Evolutionary conservation across 2,797 vertebrate species (phyloP), one percentile per base, ranked within the genome.

Genomic region (Cercopithecus diana): DNA sequence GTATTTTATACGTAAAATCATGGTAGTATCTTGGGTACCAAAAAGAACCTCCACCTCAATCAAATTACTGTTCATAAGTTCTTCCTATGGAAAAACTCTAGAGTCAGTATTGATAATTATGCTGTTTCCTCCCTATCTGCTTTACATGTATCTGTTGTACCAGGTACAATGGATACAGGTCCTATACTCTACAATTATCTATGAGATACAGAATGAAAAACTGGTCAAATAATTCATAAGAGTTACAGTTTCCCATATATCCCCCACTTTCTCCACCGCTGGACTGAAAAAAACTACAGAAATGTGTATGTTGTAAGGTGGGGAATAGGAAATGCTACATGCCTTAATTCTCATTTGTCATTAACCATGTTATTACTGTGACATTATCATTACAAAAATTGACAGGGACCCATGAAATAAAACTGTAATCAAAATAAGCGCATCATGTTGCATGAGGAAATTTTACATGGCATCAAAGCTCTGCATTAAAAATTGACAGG

Each of bases 1-100:
- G 5, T 67, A 85, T 86, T 95, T 95, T 58, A 79, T 45, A 84
- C 24, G 11, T 12, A 97, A 92, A 79, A 81, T 55, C 48, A 84
- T 72, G 36, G 41, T 33, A 90, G 41, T 75, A 41, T 14, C 26
- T 87, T 57, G 7, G n/a, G 20, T 45, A 73, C 2, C 58, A 90
- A 48, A 48, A 83, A 92, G 75, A 93, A 61, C 4, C 7, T 11
- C 26, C 10, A 75, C 5, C 12, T 45, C 41, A 48, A 64, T 13
- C 93, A 94, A 79, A 91, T 41, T 55, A 95, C 28, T 88, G 17
- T 52, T 85, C 64, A 55, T 43, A 24, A 85, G 20, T 45, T 89
- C 41, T n/a, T 88, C 52, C 55, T 61, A 41, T 15, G 30, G 33
- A 79, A 95, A 96, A 81, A 52, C 39, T 77, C 52, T 70, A 43